Evolutionary conservation across 2,113 vertebrate species (phyloP), one percentile per base, ranked within the genome.

Genomic region (Rhynchomys soricoides): DNA sequence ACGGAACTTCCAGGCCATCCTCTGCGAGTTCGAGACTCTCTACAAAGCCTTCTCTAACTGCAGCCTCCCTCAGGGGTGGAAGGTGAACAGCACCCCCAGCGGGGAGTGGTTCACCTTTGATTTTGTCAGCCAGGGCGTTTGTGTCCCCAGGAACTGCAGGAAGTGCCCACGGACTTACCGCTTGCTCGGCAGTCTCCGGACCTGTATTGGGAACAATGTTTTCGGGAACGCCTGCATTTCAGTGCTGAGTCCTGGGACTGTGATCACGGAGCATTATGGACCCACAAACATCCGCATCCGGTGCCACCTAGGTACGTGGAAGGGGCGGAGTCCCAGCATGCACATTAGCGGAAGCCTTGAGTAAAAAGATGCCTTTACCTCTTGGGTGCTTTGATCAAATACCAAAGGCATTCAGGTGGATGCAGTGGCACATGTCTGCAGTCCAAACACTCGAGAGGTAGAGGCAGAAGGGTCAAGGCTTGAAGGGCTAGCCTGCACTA

Each of bases 211-310:
- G 95, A 99, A 99, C 99, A 99, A 99, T 59, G 99, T 99, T 96
- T 99, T 99, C 87, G 99, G 99, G 78, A 99, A 99, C 7, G 99
- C 99, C 7, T 99, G 99, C 98, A 99, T 99, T 99, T 99, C 99
- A 0, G 98, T 99, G 94, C 99, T 99, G 96, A 99, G 98, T 89
- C 99, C 99, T 0, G 99, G 99, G 88, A 99, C 99, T 0, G 98
- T 99, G 95, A 99, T 99, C 83, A 98, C 99, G 0, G 99, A 99
- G 98, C 99, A 99, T 97, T 99, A 99, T 0, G 99, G 99, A 1
- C 99, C 99, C 81, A 99, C 99, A 95, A 99, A 99, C 95, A 99
- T 99, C 98, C 99, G 99, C 75, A 98, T 99, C 98, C 99, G 99
- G 89, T 99, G 99, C 99, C 99, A 99, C 96, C 98, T 99, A 74